These are phyloP conservation scores for Beaufortia kweichowensis DNA, from an alignment of 2,113 vertebrate species.

Conservation along the genomic window DNA sequence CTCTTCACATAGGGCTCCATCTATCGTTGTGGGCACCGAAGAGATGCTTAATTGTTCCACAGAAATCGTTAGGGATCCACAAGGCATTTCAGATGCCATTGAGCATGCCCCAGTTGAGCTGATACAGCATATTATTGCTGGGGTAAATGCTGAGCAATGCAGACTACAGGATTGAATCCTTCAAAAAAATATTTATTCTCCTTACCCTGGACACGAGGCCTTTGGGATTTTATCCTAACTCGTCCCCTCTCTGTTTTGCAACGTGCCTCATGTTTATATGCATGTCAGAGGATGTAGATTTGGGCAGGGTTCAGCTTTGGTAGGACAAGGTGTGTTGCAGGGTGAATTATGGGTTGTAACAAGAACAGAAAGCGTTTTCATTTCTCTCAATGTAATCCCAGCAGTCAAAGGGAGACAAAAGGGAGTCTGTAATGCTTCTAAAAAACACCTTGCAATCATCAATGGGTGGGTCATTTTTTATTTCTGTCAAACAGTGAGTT, in stretches of 20 bases:
- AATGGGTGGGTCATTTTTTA: no score
- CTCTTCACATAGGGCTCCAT: constrained; percentile 1
- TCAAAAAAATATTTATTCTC: constrained; percentile 26
- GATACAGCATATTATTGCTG: constrained; percentile 43
- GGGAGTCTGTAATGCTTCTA: no score
- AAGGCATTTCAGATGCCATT: constrained; percentile 37
- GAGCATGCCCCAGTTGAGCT: constrained; percentile 43
- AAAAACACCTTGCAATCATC: no score
- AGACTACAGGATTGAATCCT: constrained; percentile 27
- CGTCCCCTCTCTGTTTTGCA: background rate
- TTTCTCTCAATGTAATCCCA: background rate
- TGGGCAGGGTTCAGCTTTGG: background rate
- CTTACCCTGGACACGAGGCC: constrained; percentile 5
- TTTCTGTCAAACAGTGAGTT: no score
- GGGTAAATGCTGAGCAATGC: constrained; percentile 42
- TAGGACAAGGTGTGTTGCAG: background rate
- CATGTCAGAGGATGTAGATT: background rate
- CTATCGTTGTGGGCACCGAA: background rate
- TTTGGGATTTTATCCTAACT: constrained; percentile 11
- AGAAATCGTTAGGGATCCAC: constrained; percentile 29
- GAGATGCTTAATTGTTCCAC: constrained; percentile 36
- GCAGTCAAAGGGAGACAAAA: background rate
- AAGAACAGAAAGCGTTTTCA: background rate
- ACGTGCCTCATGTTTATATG: background rate
- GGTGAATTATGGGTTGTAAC: background rate